Base-by-base conservation (phyloP, 2,888 invertebrate genomes). In the Ernsta delagoae region DNA sequence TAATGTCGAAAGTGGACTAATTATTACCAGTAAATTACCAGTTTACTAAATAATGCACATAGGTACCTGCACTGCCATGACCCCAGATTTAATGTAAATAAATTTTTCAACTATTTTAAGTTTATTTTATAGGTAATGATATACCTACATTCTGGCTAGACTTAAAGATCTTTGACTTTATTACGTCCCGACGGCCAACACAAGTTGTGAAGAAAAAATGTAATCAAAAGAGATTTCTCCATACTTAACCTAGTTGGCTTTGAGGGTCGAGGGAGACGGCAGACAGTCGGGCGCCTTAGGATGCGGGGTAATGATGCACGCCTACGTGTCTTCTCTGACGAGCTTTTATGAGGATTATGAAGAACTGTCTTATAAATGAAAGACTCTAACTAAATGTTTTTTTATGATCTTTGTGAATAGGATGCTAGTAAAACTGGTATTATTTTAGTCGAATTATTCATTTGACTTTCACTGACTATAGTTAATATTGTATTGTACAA, bases 211-310 rank as follows among this genome's bases (percentile, higher is more conserved):
- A 50, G 36, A 0, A 36, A 50, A 59, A 65, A 65, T 41, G 31
- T 59, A 39, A 59, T 59, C 16, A 59, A 11, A 50, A 50, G 41
- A 41, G 59, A 48, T 53, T 53, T 59, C n/a, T 50, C 59, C 59
- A 41, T n/a, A 56, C 61, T 70, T 72, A 73, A 73, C 71, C 72
- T 71, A 74, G 68, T 74, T 74, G 74, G 73, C 73, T 48, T 50
- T 31, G 50, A 64, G 59, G 57, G 57, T 68, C 69, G 71, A 66
- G 68, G 62, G 71, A 70, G 90, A 81, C 87, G 90, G 81, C 90
- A 90, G 91, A 89, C 91, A 76, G 89, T 78, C 89, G 85, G 90
- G 88, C 89, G 88, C 88, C 88, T 9, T 61, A 65, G 72, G 74
- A 72, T 75, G 74, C 75, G 73, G 59, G 71, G 78, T 80, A 81